Base-by-base conservation (phyloP, 2,888 invertebrate species). In the Meteorus colon region DNA sequence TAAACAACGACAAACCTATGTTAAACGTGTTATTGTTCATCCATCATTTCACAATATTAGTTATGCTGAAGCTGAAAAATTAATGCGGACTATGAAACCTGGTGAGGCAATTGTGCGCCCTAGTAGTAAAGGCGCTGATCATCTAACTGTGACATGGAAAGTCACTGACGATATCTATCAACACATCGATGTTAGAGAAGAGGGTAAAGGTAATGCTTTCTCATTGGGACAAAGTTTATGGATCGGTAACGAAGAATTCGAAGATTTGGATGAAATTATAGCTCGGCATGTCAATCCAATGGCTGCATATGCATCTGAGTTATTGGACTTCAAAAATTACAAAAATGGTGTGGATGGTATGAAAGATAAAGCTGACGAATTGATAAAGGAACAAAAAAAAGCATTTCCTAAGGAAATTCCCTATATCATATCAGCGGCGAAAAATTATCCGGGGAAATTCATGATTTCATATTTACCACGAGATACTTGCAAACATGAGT, bases 201-300 rank as follows among this genome's bases (percentile, higher is more conserved):
- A 98, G 87, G 97, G 97, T 16, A 99, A 99, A 91, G 96, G 97
- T 86, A 98, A 99, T 88, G 95, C 96, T 0, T 99, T 98, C 89
- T 97, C 98, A 74, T 91, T 99, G 81, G 99, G 99, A 71, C 93
- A 94, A 84, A 92, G 92, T 87, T 91, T 99, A 14, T 95, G 95
- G 94, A 99, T 99, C 83, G 95, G 94, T 48, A 94, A 93, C 78
- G 96, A 98, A 85, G 98, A 98, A 86, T 99, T 97, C 90, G 99
- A 99, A 91, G 99, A 99, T 90, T 91, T 99, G 45, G 99, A 99
- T 90, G 99, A 99, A 94, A 99, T 99, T 77, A 96, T 99, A 74
- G 98, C 99, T 0, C 93, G 99, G 14, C 94, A 97, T 90, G 95
- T 99, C 5, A 97, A 96, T 77, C 99, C 99, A 0, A 98, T 99